phyloP scores from a whole-genome alignment of 2,113 vertebrate species.

The Todiramphus saurophagus region DNA sequence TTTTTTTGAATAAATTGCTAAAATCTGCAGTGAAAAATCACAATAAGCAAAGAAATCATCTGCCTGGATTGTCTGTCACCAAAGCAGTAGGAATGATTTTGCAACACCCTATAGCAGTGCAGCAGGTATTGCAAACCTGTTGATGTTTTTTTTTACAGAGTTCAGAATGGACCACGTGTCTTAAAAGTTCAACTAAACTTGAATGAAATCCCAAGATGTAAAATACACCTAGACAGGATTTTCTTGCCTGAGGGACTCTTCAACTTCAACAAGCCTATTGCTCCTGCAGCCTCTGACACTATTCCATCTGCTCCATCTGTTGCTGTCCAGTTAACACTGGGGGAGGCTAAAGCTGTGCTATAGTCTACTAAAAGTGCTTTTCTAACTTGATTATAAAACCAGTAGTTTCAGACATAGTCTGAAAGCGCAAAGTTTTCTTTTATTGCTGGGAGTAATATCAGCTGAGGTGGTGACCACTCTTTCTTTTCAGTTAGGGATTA shows the following conservation, averaged over 20 bases:
- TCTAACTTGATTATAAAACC: neutral
- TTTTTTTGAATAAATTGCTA: slow-evolving; percentile 13
- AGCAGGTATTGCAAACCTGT: neutral
- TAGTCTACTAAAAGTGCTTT: neutral
- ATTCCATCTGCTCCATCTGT: slow-evolving; percentile 65
- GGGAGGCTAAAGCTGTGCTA: slow-evolving; percentile 3
- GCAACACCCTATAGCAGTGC: neutral
- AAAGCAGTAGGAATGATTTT: neutral
- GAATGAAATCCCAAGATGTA: slow-evolving; percentile 16
- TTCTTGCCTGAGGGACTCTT: slow-evolving; percentile 32
- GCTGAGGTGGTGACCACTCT: neutral
- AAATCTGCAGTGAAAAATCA: slow-evolving; percentile 34
- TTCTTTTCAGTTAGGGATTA: neutral
- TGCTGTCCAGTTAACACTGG: slow-evolving; percentile 27
- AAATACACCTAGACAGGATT: slow-evolving; percentile 13
- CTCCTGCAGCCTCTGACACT: slow-evolving; percentile 7
- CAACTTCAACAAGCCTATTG: slow-evolving; percentile 2
- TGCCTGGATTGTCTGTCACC: neutral
- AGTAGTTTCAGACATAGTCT: neutral
- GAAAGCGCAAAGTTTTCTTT: neutral
- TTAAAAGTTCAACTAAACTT: slow-evolving; percentile 29
- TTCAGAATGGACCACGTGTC: neutral
- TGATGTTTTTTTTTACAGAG: neutral
- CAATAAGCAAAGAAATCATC: slow-evolving; percentile 22
- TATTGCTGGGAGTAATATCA: neutral